Percentiles rank a stretch among this genome's conserved stretches.
Conservation (phyloP, 2,113 vertebrate species). For the Protomyctophum bolini region DNA sequence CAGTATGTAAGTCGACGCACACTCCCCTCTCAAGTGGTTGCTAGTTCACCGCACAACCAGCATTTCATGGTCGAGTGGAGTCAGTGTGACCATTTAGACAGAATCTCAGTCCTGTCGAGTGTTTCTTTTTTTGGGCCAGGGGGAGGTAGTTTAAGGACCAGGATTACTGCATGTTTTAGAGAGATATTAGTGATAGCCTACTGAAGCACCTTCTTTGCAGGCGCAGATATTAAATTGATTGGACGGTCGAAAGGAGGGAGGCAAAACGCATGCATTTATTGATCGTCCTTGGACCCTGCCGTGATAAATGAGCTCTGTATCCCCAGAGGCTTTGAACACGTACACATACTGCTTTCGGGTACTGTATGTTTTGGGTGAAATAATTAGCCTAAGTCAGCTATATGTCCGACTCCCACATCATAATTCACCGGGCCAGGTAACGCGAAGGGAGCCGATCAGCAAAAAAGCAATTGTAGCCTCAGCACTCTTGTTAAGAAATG, state of each 20-base stretch:
- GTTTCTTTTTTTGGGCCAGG: too few relatives aligned
- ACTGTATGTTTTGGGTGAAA: conserved; percentile 23
- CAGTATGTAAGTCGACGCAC: too few relatives aligned
- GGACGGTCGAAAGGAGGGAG: conserved; percentile 15
- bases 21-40: too few relatives aligned
- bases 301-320: conserved; percentile 24
- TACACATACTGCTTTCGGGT: conserved; percentile 2
- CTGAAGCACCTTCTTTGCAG: conserved; percentile 7
- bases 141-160: too few relatives aligned
- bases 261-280: conserved; percentile 36
- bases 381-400: conserved; percentile 29
- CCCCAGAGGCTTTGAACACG: conserved; percentile 18
- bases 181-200: too few relatives aligned
- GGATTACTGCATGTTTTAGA: too few relatives aligned
- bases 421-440: conserved; percentile 15
- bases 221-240: conserved; percentile 18
- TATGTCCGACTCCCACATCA: conserved; percentile 7
- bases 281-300: conserved; percentile 25
- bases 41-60: too few relatives aligned
- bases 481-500: conserved; percentile 6
- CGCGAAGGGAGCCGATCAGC: conserved; percentile 3
- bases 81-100: too few relatives aligned
- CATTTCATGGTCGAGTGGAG: too few relatives aligned
- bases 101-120: too few relatives aligned
- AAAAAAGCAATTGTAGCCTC: conserved; percentile 2